Evolutionary conservation across 92 coral and sea anemone genomes (phyloP), one percentile per base, ranked within the genome.

Genomic region (Palythoa heliodiscus): DNA sequence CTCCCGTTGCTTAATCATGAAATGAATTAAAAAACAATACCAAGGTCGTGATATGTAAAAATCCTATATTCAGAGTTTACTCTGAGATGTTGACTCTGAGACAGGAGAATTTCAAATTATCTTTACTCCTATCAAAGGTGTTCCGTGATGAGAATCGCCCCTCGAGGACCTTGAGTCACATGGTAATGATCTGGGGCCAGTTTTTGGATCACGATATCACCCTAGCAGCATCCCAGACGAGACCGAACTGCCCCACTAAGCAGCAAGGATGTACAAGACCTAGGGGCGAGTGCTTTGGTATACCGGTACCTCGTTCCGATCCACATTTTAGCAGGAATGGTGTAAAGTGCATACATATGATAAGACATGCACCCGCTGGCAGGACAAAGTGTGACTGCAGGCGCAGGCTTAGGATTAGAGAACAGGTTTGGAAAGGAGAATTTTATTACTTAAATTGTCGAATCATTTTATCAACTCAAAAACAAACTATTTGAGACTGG

Each of bases 121-220:
- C 15, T 2, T 14, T 35, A 2, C 37, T 29, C 17, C 14, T 11
- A 10, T 4, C 20, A 7, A 73, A 73, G 77, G 77, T 43, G 24
- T 75, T 75, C n/a, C 54, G 23, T 0, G 80, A 52, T 7, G 39
- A 75, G 3, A 75, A 52, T 25, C 60, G 66, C 1, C 43, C 66
- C 7, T 75, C 80, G 7, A 19, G 11, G 14, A 11, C 17, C 10
- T 22, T 75, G 2, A 75, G 61, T 17, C 80, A 75, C 66, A 52
- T 75, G 80, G 11, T 22, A 11, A 73, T 73, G 77, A 40, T 23
- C 13, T 73, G 77, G 77, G 77, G 77, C 1, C 77, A 73, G 80
- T 75, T 52, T 20, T 7, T 75, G 38, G 80, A 75, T 23, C 80
- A 75, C 20, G 80, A 75, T 17, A 20, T 75, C 80, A 8, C 80